Conservation (phyloP, 1,140 invertebrate species). For the Drosophila funebris region DNA sequence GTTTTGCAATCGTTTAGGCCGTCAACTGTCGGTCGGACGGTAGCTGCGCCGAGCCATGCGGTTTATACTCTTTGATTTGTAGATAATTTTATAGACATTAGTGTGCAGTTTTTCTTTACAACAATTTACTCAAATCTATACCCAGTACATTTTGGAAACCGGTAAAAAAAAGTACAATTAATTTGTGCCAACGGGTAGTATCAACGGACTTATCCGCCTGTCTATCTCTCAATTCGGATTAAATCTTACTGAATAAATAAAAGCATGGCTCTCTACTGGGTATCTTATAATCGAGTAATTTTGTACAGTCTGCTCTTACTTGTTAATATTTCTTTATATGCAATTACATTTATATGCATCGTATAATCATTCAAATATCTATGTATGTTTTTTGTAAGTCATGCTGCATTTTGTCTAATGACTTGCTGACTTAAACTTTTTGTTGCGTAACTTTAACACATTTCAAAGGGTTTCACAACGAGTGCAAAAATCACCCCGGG, state of each 20-base stretch:
- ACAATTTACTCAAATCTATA: slow-evolving; percentile 49
- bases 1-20: slow-evolving; percentile 63
- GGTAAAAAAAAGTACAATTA: too few relatives aligned
- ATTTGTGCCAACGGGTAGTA: too few relatives aligned
- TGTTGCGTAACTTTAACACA: slow-evolving; percentile 29
- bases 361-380: slow-evolving; percentile 8
- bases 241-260: background rate
- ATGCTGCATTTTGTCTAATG: slow-evolving; percentile 77
- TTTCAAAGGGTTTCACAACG: slow-evolving; percentile 49
- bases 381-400: slow-evolving; percentile 57
- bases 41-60: slow-evolving; percentile 28
- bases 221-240: too few relatives aligned
- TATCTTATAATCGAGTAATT: background rate
- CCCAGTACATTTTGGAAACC: too few relatives aligned
- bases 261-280: background rate
- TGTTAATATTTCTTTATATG: slow-evolving; percentile 53
- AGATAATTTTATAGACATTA: slow-evolving; percentile 77
- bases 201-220: too few relatives aligned
- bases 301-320: background rate
- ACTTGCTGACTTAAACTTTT: slow-evolving; percentile 64
- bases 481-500: slow-evolving; percentile 30
- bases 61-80: slow-evolving; percentile 72
- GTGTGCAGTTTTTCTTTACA: slow-evolving; percentile 64
- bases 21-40: slow-evolving; percentile 29
- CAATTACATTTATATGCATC: slow-evolving; percentile 28